Base-by-base conservation (phyloP, 1,140 invertebrate genomes). In the Campodea augens region DNA sequence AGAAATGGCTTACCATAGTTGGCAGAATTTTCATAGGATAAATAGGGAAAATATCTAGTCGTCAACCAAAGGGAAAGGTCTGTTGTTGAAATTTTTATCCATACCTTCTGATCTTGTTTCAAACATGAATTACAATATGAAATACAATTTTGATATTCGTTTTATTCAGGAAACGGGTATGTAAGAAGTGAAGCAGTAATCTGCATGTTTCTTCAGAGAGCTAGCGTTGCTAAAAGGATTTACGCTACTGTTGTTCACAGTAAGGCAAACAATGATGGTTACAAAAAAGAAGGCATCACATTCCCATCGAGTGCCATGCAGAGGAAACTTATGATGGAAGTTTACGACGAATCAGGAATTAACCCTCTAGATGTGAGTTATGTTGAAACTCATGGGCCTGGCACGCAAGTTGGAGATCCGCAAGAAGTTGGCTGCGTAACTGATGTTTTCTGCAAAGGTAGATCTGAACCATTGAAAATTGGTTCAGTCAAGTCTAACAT, bases 401-500 rank as follows among this genome's bases (percentile, higher is more conserved):
- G 72, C 68, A 55, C 55, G 18, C 60, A 60, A 45, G 56, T 61
- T 53, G 46, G 19, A 19, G 92, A 95, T 63, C 78, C 81, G 47
- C 85, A 93, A 60, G 91, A 97, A 65, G 58, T 88, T 1, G 72
- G 75, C 53, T 81, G 86, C 0, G 75, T 96, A 13, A 77, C 85
- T 18, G 74, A 77, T 51, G 70, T 89, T 2, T 79, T 93, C 54
- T 84, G 81, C 48, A 72, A 67, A 3, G 72, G 72, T 4, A 64
- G 78, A 18, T 66, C 53, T 0, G 65, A 62, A 1, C 83, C 89
- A 0, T 64, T 97, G 0, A 60, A 72, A 23, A 80, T 96, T 51
- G 91, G 91, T 4, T 87, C 89, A 0, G 70, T 91, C 0, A 97
- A 97, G 58, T 89, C 88, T 0, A 95, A 93, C 61, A 70, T 93